A percentile compares a stretch with the other conserved stretches of the same genome.
Evolutionary conservation across 2,888 invertebrate species (phyloP).

Genomic region (Cataglyphis livida): DNA sequence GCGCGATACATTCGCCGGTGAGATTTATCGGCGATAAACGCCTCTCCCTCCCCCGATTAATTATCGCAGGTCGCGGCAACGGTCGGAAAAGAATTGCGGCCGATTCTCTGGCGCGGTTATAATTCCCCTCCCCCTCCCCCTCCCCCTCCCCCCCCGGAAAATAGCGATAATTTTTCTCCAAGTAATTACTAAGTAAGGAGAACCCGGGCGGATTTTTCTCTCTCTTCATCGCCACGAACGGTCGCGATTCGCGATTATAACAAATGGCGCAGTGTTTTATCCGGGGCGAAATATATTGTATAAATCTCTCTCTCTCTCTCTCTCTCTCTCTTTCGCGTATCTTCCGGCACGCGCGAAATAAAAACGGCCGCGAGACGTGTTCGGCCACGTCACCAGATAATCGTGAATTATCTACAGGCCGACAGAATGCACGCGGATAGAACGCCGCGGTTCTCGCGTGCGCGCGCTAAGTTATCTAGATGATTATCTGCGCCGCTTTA

Average conservation of each 20-base stretch:
- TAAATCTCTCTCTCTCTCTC: background rate
- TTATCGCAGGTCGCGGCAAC: constrained; percentile 28
- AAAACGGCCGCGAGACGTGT: constrained; percentile 65
- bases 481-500: constrained; percentile 83
- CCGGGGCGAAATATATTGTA: constrained; percentile 49
- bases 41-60: constrained; percentile 40
- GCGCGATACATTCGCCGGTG: background rate
- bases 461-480: constrained; percentile 83
- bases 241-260: constrained; percentile 67
- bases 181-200: constrained; percentile 54
- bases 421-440: constrained; percentile 58
- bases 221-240: constrained; percentile 59
- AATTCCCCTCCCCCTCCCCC: background rate
- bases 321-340: constrained; percentile 1
- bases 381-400: constrained; percentile 71
- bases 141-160: constrained; percentile 40
- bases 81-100: constrained; percentile 33
- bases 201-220: constrained; percentile 37
- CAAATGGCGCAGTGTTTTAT: constrained; percentile 65
- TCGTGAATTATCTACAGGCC: constrained; percentile 71
- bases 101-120: constrained; percentile 32
- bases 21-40: constrained; percentile 57
- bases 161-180: constrained; percentile 58
- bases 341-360: constrained; percentile 63
- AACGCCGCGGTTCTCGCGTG: constrained; percentile 75